A percentile compares a stretch with the other conserved stretches of the same genome.
These are phyloP conservation scores for Akabosia matsudoensis DNA, from an alignment of 1,140 invertebrate genomes.

Conservation along the genomic window DNA sequence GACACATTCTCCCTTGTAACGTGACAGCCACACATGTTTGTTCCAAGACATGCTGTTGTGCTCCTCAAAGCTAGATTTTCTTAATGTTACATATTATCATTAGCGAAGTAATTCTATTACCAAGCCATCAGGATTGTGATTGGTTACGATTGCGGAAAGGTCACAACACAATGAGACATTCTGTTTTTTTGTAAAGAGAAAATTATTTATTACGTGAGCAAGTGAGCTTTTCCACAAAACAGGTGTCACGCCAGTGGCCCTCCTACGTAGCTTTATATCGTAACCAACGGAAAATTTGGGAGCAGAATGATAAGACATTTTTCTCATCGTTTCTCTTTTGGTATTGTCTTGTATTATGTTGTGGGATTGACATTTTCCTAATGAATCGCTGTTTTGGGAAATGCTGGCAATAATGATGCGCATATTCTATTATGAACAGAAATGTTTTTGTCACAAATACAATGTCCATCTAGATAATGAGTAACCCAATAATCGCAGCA, in stretches of 20 bases:
- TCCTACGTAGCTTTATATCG: background rate
- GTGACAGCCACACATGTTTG: too few species aligned
- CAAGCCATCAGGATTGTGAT: background rate
- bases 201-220: background rate
- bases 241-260: background rate
- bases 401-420: background rate
- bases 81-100: background rate
- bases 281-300: background rate
- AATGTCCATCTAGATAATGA: background rate
- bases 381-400: conserved; percentile 1
- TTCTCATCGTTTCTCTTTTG: background rate
- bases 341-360: conserved; percentile 3
- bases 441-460: too few species aligned
- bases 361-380: conserved; percentile 10
- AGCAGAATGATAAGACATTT: background rate
- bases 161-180: background rate
- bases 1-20: background rate
- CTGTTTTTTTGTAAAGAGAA: background rate
- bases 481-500: background rate
- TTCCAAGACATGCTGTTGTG: too few species aligned
- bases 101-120: background rate
- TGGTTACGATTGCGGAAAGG: background rate
- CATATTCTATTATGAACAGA: too few species aligned
- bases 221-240: background rate
- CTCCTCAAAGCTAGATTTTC: too few species aligned